These are phyloP conservation scores for Heliconius melpomene DNA, from an alignment of 1,140 invertebrate species.

Conservation along the genomic window DNA sequence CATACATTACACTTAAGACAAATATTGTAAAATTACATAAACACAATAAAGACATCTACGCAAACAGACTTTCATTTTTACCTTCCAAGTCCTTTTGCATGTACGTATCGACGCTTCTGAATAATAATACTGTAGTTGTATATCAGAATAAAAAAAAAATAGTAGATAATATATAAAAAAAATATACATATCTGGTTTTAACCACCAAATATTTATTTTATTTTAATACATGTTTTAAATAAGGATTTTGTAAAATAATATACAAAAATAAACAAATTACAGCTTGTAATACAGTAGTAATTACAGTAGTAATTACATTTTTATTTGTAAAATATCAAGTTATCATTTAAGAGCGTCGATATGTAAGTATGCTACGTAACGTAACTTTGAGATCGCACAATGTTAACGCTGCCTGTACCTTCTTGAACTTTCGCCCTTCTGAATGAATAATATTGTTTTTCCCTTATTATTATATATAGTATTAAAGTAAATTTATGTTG, in stretches of 20 bases:
- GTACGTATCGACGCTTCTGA: conserved; percentile 25
- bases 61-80: conserved; percentile 62
- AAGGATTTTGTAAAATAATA: no score
- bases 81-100: conserved; percentile 43
- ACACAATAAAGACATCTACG: conserved; percentile 56
- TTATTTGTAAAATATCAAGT: not conserved
- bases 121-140: conserved; percentile 7
- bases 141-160: not conserved
- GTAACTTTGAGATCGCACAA: conserved; percentile 13
- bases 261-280: no score
- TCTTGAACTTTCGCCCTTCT: conserved; percentile 4
- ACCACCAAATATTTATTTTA: no score
- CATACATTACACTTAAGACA: conserved; percentile 17
- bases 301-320: no score
- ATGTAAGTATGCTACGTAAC: conserved; percentile 2
- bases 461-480: not conserved
- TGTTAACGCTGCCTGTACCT: conserved; percentile 1
- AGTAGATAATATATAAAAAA: no score
- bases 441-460: conserved; percentile 20
- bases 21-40: conserved; percentile 37
- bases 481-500: not conserved
- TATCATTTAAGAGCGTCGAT: not conserved
- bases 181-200: no score
- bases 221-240: no score
- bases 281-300: no score